A percentile compares a stretch with the other conserved stretches of the same genome.
Evolutionary conservation across 2,113 vertebrate species (phyloP).

Genomic region (Spea bombifrons): DNA sequence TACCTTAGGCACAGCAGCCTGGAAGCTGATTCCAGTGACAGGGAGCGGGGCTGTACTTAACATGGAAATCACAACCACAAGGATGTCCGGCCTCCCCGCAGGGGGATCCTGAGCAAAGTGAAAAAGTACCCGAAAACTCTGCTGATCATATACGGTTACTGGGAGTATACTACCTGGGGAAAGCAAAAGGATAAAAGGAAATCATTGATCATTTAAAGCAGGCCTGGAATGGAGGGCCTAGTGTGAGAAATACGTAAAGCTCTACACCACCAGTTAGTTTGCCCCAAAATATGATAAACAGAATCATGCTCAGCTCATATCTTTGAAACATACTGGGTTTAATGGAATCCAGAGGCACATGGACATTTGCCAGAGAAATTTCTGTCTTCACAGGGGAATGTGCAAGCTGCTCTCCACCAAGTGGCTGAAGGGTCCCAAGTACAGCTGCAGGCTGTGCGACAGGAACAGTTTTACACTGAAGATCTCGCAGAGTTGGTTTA

Average conservation of each 20-base stretch:
- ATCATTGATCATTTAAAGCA: background rate
- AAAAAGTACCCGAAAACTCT: slow-evolving; percentile 89
- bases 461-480: slow-evolving; percentile 76
- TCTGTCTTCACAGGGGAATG: slow-evolving; percentile 54
- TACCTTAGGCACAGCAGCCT: slow-evolving; percentile 90
- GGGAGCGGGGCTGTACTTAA: slow-evolving; percentile 87
- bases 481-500: slow-evolving; percentile 82
- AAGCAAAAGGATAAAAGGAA: background rate
- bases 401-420: slow-evolving; percentile 51
- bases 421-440: slow-evolving; percentile 46
- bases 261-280: no score
- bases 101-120: slow-evolving; percentile 88
- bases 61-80: slow-evolving; percentile 97
- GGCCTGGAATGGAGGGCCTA: no score
- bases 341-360: slow-evolving; percentile 90
- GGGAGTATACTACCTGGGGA: slow-evolving; percentile 85
- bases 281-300: no score
- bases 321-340: slow-evolving; percentile 82
- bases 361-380: slow-evolving; percentile 78
- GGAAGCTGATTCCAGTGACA: slow-evolving; percentile 88
- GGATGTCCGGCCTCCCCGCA: slow-evolving; percentile 78
- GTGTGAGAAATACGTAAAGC: no score
- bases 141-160: slow-evolving; percentile 90
- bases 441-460: slow-evolving; percentile 57
- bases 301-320: background rate